Conservation (phyloP, 2,888 invertebrate species). For the Prosopocoilus inquinatus region DNA sequence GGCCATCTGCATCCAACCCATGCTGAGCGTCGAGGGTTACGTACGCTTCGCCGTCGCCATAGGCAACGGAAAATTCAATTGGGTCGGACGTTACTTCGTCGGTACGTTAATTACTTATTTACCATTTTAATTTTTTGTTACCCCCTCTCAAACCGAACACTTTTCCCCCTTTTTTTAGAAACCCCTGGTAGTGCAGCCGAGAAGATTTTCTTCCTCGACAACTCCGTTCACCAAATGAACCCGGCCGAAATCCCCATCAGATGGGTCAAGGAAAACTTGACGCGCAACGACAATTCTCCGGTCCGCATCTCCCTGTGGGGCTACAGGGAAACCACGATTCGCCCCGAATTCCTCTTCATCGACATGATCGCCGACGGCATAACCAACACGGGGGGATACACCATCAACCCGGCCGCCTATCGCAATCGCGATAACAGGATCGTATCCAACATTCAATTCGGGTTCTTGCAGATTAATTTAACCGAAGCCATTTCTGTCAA, state of each 20-base stretch:
- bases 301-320: slow-evolving; percentile 86
- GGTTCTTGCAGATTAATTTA: slow-evolving; percentile 83
- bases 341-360: slow-evolving; percentile 79
- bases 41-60: slow-evolving; percentile 83
- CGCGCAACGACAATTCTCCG: slow-evolving; percentile 71
- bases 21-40: slow-evolving; percentile 83
- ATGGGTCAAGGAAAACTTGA: slow-evolving; percentile 85
- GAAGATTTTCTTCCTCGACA: slow-evolving; percentile 77
- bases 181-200: slow-evolving; percentile 85
- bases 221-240: slow-evolving; percentile 68
- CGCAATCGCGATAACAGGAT: slow-evolving; percentile 66
- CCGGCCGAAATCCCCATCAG: slow-evolving; percentile 75
- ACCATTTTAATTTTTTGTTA: not conserved
- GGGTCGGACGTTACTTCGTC: slow-evolving; percentile 88
- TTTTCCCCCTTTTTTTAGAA: slow-evolving; percentile 59
- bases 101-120: slow-evolving; percentile 73
- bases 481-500: slow-evolving; percentile 63
- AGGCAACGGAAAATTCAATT: slow-evolving; percentile 79
- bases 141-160: not conserved
- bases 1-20: slow-evolving; percentile 87
- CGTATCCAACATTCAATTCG: slow-evolving; percentile 76
- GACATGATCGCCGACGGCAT: slow-evolving; percentile 66
- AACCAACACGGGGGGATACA: slow-evolving; percentile 60
- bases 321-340: slow-evolving; percentile 79
- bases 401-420: slow-evolving; percentile 72